Base-by-base conservation (phyloP, 2,888 invertebrate genomes). In the Oxystoma pomonae region DNA sequence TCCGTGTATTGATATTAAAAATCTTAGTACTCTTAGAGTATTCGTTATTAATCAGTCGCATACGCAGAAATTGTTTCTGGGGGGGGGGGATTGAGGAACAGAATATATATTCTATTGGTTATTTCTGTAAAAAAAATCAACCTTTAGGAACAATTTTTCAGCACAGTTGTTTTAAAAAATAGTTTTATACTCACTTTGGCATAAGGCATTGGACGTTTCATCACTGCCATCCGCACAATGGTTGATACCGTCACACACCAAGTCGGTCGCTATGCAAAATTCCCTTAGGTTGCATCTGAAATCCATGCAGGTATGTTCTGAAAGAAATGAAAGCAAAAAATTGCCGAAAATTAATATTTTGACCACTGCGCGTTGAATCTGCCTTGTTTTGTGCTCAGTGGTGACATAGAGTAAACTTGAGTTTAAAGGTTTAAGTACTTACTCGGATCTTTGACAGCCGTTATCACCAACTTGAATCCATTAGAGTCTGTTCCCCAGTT, bases 171-270 rank as follows among this genome's bases (percentile, higher is more conserved):
- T n/a, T n/a, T n/a, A n/a, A n/a, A n/a, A n/a, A n/a, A n/a, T n/a
- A n/a, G n/a, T 53, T 53, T 49, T 49, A 20, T 67, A 86, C 88
- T 87, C 81, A 95, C 95, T 91, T 81, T 92, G 89, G 83, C 96
- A 96, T 72, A 91, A 85, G 67, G 89, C 87, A 74, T 90, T 89
- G 75, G 90, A 87, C 72, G 90, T 90, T 82, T 96, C 96, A 78
- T 96, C 96, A 58, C 94, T 94, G 69, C 92, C 93, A 81, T 96
- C 95, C 58, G 91, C 94, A 80, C 96, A 96, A 81, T 97, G 96
- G 82, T 94, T 92, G 69, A 96, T 89, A 64, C 91, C 91, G 82
- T 97, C 96, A 83, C 96, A 96, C 72, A 92, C 87, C 66, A 97
- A 86, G 80, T 95, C 94, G 65, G 90, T 90, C 79, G 92, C 90